phyloP scores from a whole-genome alignment of 2,113 vertebrate species.

The Microtus montanus region DNA sequence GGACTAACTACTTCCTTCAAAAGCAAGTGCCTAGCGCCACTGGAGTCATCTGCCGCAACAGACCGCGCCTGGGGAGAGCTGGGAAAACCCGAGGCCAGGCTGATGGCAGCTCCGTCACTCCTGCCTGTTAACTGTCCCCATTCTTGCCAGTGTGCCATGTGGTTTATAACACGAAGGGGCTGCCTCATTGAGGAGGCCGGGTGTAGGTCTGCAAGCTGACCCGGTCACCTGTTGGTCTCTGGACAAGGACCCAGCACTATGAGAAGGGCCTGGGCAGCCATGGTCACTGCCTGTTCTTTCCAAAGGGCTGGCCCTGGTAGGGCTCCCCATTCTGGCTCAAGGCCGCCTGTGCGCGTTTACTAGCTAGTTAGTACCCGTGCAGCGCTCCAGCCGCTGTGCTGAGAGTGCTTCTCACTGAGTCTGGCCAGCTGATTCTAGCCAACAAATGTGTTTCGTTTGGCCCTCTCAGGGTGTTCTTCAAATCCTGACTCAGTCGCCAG shows the following conservation, averaged over 20 bases:
- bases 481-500: conserved; percentile 66
- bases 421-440: conserved; percentile 62
- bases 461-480: conserved; percentile 61
- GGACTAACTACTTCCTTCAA: background rate
- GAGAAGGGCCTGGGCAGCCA: background rate
- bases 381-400: background rate
- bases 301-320: background rate
- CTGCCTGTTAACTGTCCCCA: background rate
- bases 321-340: background rate
- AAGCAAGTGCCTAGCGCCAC: background rate
- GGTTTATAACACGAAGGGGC: background rate
- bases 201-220: background rate
- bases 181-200: background rate
- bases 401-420: background rate
- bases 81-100: background rate
- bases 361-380: background rate
- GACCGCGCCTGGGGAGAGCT: background rate
- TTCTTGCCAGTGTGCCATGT: background rate
- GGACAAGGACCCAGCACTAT: background rate
- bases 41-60: background rate
- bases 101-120: background rate
- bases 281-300: background rate
- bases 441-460: conserved; percentile 69
- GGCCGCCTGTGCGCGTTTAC: background rate
- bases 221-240: conserved; percentile 5